Base-by-base conservation (phyloP, 2,888 invertebrate genomes). In the Strigamia crassipes region DNA sequence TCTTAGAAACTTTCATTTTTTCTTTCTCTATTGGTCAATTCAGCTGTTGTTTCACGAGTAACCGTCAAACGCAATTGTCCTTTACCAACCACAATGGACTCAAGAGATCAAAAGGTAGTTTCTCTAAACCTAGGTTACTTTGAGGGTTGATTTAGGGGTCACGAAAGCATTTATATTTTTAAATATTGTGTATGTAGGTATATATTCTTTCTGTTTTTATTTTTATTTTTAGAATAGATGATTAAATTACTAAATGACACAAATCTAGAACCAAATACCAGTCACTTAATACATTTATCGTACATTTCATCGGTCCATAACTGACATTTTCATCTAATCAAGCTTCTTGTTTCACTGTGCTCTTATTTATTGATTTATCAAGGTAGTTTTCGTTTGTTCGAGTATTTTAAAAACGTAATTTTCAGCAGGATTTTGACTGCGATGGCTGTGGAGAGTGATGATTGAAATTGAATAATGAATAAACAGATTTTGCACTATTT, bases 91-190 rank as follows among this genome's bases (percentile, higher is more conserved):
- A 66, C 66, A 31, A 31, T 66, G 27, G 27, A 66, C 66, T 31
- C 66, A 13, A 66, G 66, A 27, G 66, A 66, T 66, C 66, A 27
- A 23, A 66, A 66, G 66, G 27, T 66, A 27, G 66, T 66, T 66
- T 66, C 13, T 66, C 23, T 31, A 27, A 66, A 12, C 31, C 23
- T 23, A 15, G 66, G 66, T 66, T 9, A 66, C 27, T 10, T 51
- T 66, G 27, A 27, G 66, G 66, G 23, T 66, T 66, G 66, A 13
- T 34, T 34, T 34, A 34, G 34, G 34, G 34, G 34, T 34, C n/a
- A n/a, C n/a, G n/a, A n/a, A n/a, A n/a, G n/a, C n/a, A n/a, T n/a
- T n/a, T n/a, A n/a, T n/a, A n/a, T n/a, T n/a, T n/a, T n/a, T n/a
- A n/a, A n/a, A n/a, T 41, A 41, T 10, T 41, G 41, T 41, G 10